phyloP scores from a whole-genome alignment of 2,797 vertebrate species.

The Aeoliscus strigatus region DNA sequence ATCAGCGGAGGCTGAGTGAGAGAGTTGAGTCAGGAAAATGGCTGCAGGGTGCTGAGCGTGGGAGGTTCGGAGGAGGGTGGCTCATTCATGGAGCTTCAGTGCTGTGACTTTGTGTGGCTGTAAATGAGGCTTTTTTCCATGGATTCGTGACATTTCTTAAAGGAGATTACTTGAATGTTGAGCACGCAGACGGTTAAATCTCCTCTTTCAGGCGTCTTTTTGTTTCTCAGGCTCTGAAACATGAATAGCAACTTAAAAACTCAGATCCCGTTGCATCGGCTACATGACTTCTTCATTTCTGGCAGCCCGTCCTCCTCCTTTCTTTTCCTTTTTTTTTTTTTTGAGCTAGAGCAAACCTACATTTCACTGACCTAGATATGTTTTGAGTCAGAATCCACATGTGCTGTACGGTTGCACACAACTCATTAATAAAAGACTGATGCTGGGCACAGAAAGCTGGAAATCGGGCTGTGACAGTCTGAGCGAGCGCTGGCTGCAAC shows the following conservation, averaged over 20 bases:
- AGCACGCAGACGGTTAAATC: conserved; percentile 7
- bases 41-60: conserved; percentile 54
- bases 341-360: conserved; percentile 17
- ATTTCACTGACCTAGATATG: conserved; percentile 62
- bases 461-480: conserved; percentile 35
- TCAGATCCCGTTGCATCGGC: conserved; percentile 15
- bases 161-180: conserved; percentile 24
- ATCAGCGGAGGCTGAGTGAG: conserved; percentile 54
- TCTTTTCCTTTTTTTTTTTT: conserved; percentile 8
- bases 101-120: conserved; percentile 23
- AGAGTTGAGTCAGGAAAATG: conserved; percentile 62
- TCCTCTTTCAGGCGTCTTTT: conserved; percentile 19
- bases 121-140: conserved; percentile 20
- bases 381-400: conserved; percentile 56
- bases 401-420: conserved; percentile 32
- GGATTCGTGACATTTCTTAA: conserved; percentile 19
- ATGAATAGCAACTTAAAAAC: conserved; percentile 26
- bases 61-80: conserved; percentile 48
- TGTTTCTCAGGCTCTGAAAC: conserved; percentile 1
- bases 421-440: conserved; percentile 29
- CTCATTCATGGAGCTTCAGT: conserved; percentile 54
- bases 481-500: conserved; percentile 37
- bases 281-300: conserved; percentile 24
- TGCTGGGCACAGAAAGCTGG: conserved; percentile 34
- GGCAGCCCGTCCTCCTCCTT: conserved; percentile 16